Evolutionary conservation across 2,113 vertebrate species (phyloP).

Genomic region (Rynchops niger): DNA sequence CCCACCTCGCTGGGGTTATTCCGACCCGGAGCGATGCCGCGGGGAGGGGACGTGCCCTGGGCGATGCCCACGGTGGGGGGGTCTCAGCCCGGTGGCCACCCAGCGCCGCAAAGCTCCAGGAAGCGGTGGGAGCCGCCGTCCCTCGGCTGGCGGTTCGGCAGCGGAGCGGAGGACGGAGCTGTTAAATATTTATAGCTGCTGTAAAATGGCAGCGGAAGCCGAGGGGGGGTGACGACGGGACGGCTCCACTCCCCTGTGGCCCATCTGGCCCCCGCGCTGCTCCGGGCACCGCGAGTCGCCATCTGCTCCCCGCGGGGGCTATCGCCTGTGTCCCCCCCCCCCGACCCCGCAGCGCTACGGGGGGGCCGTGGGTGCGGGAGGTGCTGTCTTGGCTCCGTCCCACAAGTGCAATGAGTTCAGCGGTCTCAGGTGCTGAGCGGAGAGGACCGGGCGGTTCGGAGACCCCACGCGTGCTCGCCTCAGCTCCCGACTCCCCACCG

Average conservation of each 20-base stretch:
- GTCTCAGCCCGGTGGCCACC: background rate
- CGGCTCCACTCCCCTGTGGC: background rate
- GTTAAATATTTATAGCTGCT: background rate
- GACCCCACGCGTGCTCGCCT: accelerated
- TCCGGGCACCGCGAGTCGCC: background rate
- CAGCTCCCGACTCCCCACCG: accelerated
- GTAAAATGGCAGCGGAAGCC: background rate
- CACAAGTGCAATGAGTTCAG: background rate
- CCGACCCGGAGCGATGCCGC: background rate
- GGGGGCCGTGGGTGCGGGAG: accelerated
- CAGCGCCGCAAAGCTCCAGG: accelerated
- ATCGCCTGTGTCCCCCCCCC: background rate
- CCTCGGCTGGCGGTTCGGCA: background rate
- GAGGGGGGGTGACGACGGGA: background rate
- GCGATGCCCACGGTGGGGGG: no score
- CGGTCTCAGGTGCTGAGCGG: accelerated
- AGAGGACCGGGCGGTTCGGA: accelerated
- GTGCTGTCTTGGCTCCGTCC: accelerated
- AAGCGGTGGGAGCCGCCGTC: background rate
- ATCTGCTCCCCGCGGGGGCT: background rate
- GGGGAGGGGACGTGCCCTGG: background rate
- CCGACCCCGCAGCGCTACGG: accelerated
- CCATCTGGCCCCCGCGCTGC: conserved; percentile 1
- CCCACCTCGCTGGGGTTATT: accelerated
- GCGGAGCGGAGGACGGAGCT: background rate